Conservation (phyloP, 2,888 invertebrate species). For the Papilio demoleus region DNA sequence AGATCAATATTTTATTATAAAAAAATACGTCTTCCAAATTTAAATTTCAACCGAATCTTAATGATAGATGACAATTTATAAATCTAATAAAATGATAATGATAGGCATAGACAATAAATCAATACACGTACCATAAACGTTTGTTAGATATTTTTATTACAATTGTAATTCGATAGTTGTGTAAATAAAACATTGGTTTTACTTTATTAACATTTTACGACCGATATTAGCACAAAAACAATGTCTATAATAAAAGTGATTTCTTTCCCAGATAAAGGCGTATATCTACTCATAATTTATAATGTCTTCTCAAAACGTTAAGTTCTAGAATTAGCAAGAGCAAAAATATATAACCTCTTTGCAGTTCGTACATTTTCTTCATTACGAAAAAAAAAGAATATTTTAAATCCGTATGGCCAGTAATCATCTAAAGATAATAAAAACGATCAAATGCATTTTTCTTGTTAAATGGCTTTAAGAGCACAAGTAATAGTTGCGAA, state of each 20-base stretch:
- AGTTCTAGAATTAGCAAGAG: neutral
- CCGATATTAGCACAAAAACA: neutral
- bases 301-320: neutral
- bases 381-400: neutral
- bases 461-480: neutral
- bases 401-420: neutral
- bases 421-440: neutral
- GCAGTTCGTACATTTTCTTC: neutral
- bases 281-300: neutral
- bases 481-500: conserved; percentile 12
- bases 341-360: neutral
- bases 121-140: conserved; percentile 2
- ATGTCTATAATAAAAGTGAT: neutral
- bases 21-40: neutral
- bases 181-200: conserved; percentile 22
- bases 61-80: conserved; percentile 14
- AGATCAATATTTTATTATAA: neutral
- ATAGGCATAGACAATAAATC: conserved; percentile 28
- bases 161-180: conserved; percentile 31
- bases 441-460: neutral
- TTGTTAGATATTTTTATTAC: conserved; percentile 16
- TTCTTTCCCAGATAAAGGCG: no score
- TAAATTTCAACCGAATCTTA: neutral
- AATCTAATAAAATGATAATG: conserved; percentile 20
- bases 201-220: conserved; percentile 16